Evolutionary conservation across 2,888 invertebrate genomes (phyloP).

Genomic region (Augochlorella aurata): DNA sequence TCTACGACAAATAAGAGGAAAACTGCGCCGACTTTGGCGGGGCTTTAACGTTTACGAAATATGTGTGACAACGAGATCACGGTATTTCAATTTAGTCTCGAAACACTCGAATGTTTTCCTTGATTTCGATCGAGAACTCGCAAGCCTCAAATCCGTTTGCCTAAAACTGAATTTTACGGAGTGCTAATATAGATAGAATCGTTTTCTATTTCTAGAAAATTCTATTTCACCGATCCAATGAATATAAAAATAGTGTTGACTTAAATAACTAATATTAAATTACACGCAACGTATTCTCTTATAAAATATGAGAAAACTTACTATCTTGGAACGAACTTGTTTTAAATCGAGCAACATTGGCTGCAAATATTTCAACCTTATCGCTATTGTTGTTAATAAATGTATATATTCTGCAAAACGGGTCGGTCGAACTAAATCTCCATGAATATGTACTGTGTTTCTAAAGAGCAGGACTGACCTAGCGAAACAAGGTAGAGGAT

Average conservation of each 20-base stretch:
- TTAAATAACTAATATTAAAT: too few species aligned
- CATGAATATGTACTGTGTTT: too few species aligned
- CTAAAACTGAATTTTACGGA: not conserved
- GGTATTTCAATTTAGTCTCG: slow-evolving; percentile 25
- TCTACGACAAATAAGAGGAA: not conserved
- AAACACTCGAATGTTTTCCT: not conserved
- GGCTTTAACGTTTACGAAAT: slow-evolving; percentile 1
- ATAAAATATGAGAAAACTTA: too few species aligned
- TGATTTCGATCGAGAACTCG: not conserved
- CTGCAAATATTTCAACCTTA: too few species aligned
- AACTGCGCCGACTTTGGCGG: not conserved
- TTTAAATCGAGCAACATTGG: too few species aligned
- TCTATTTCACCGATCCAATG: not conserved
- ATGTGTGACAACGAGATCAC: slow-evolving; percentile 33
- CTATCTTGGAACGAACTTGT: too few species aligned
- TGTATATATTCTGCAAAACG: too few species aligned
- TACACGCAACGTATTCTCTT: too few species aligned
- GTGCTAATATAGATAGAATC: not conserved
- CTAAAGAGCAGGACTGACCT: too few species aligned
- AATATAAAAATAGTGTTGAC: not conserved
- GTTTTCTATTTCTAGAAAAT: not conserved
- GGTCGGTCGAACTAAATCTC: too few species aligned
- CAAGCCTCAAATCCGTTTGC: slow-evolving; percentile 3
- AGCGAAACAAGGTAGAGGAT: too few species aligned
- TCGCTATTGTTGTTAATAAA: too few species aligned